phyloP scores from a whole-genome alignment of 2,797 vertebrate genomes.

The Schizothorax lantsangensis region DNA sequence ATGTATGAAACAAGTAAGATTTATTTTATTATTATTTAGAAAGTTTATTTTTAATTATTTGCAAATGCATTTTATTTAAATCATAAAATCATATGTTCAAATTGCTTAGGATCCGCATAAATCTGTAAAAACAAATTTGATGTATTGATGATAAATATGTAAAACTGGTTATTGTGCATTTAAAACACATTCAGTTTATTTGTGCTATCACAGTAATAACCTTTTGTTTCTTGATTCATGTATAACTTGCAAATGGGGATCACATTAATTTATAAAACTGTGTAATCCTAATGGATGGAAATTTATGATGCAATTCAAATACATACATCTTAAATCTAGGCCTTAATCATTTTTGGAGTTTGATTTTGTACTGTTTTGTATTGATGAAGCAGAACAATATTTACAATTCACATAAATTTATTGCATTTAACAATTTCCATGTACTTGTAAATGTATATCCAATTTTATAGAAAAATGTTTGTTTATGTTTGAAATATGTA shows the following conservation, averaged over 20 bases:
- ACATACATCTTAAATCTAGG: background rate
- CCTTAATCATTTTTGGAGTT: background rate
- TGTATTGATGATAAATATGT: background rate
- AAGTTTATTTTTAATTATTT: background rate
- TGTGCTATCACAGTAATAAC: background rate
- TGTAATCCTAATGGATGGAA: too few species aligned
- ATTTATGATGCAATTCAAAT: background rate
- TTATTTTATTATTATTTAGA: background rate
- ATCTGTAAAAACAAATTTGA: background rate
- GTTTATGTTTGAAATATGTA: background rate
- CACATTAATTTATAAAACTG: background rate
- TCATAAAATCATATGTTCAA: background rate
- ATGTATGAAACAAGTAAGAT: background rate
- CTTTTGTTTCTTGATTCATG: background rate
- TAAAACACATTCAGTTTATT: background rate
- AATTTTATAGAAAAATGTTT: background rate
- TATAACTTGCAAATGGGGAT: background rate
- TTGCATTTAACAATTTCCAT: background rate
- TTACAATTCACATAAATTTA: background rate
- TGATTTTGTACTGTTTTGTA: background rate
- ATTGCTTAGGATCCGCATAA: too few species aligned
- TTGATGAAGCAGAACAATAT: background rate
- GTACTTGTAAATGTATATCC: slow-evolving; percentile 7
- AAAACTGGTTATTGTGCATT: background rate
- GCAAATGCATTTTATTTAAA: background rate